A percentile compares a stretch with the other conserved stretches of the same genome.
Evolutionary conservation across 2,797 vertebrate genomes (phyloP).

Genomic region (Taeniopygia guttata): DNA sequence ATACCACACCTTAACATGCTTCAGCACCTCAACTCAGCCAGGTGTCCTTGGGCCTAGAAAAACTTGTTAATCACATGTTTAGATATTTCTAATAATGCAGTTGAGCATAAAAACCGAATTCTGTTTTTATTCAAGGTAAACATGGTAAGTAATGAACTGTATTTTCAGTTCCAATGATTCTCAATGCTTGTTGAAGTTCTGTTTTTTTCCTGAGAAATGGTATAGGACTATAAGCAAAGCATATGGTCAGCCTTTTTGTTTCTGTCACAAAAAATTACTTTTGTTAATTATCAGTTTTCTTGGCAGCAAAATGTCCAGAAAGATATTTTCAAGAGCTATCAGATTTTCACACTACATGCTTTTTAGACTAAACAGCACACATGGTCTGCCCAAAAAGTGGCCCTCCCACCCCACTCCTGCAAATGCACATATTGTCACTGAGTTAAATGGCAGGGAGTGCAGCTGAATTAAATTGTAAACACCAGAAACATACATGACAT

Average conservation of each 20-base stretch:
- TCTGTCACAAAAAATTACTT: slow-evolving; percentile 3
- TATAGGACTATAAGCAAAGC: not conserved
- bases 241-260: not conserved
- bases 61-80: not conserved
- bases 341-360: not conserved
- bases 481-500: not conserved
- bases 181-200: not conserved
- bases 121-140: not conserved
- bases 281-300: not conserved
- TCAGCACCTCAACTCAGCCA: not conserved
- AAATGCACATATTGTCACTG: not conserved
- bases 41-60: not conserved
- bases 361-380: not conserved
- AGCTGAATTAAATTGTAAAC: not conserved
- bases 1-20: not conserved
- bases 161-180: not conserved
- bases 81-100: not conserved
- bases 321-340: not conserved
- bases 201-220: not conserved
- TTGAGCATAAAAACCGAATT: not conserved
- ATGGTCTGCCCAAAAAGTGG: not conserved
- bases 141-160: not conserved
- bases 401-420: not conserved
- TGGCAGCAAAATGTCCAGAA: not conserved
- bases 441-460: not conserved